Base-by-base conservation (phyloP, 2,797 vertebrate genomes). In the Typhlichthys subterraneus region DNA sequence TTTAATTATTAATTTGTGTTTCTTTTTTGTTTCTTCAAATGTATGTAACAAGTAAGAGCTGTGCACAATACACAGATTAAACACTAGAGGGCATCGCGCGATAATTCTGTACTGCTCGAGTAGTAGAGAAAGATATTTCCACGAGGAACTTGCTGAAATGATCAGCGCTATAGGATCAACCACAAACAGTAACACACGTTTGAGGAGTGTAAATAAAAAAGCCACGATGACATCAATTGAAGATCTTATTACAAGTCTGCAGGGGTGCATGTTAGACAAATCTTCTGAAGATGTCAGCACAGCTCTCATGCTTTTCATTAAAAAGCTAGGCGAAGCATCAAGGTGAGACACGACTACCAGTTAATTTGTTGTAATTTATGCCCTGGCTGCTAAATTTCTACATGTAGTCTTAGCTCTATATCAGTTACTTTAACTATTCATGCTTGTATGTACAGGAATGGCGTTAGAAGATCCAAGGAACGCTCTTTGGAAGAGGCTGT, bases 401-500 rank as follows among this genome's bases (percentile, higher is more conserved):
- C 47, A 12, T 48, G 2, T n/a, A 12, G 47, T 53, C 19, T 13
- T 4, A 54, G 14, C 47, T 1, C 2, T 14, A 5, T 65, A 14
- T 55, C 5, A 1, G 12, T 10, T 65, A 50, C 12, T 2, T 63
- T 13, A 45, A 31, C n/a, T 62, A 1, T n/a, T 14, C 45, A 0
- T 14, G 12, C n/a, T 58, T 54, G 1, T n/a, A 7, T 67, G 53
- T 60, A 46, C 87, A 97, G 95, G 71, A 87, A 73, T 9, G 63
- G 64, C 1, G 85, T 88, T 42, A 96, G 93, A 71, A 87, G 95
- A 54, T 90, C 90, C 31, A 94, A 91, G 61, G 95, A 96, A 55
- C 92, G 91, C 23, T 76, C 83, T 53, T 78, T 96, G 51, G 94
- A 96, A 9, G 94, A 96, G 73, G 94, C 93, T 14, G 54, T 80